phyloP scores from a whole-genome alignment of 1,140 invertebrate species.

The Solenopsis fugax region DNA sequence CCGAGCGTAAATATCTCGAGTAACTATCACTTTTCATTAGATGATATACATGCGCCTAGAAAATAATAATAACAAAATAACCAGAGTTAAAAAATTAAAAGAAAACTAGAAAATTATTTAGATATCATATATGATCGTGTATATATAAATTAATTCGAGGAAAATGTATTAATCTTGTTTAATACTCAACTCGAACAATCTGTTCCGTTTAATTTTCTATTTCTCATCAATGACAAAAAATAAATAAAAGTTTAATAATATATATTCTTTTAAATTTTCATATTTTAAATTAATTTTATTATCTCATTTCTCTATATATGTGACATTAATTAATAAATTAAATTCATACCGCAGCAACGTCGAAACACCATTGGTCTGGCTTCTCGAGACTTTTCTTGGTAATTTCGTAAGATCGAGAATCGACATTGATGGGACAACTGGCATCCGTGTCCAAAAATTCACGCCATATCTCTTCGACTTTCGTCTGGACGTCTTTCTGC shows the following conservation, averaged over 20 bases:
- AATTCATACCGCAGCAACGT: slow-evolving; percentile 95
- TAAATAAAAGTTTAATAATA: slow-evolving; percentile 5
- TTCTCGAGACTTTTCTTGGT: slow-evolving; percentile 93
- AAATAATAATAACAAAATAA: slow-evolving; percentile 60
- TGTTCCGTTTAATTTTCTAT: neutral
- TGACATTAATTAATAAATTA: neutral
- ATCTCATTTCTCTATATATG: slow-evolving; percentile 16
- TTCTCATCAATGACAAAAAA: neutral
- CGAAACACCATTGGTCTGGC: slow-evolving; percentile 97
- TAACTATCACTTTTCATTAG: slow-evolving; percentile 99
- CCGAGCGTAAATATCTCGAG: slow-evolving; percentile 98
- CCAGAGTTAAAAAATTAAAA: neutral
- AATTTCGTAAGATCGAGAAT: slow-evolving; percentile 94
- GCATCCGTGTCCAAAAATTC: slow-evolving; percentile 98
- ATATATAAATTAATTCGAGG: neutral
- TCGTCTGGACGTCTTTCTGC: slow-evolving; percentile 93
- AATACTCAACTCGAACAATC: neutral
- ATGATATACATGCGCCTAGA: slow-evolving; percentile 98
- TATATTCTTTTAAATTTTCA: neutral
- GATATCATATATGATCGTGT: neutral
- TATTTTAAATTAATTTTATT: neutral
- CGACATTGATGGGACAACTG: slow-evolving; percentile 98
- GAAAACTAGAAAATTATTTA: neutral
- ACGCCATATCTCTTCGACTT: slow-evolving; percentile 97
- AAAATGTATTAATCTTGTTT: neutral